phyloP scores from a whole-genome alignment of 2,113 vertebrate species.

The Paedocypris sp. region DNA sequence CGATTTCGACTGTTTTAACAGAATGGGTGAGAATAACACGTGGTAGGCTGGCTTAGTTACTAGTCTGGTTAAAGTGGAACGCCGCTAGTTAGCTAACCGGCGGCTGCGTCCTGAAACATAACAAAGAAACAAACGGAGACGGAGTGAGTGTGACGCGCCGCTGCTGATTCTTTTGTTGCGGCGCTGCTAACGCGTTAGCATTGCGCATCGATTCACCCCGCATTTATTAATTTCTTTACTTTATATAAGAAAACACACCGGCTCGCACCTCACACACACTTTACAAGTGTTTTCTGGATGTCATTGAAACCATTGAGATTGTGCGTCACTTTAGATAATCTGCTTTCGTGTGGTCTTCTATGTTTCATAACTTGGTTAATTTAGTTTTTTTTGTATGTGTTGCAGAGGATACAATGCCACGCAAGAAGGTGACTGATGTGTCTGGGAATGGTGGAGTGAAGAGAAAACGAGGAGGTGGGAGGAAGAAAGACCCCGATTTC shows the following conservation, averaged over 20 bases:
- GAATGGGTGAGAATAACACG: background rate
- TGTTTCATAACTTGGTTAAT: background rate
- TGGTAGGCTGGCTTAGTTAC: background rate
- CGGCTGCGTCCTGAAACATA: constrained; percentile 31
- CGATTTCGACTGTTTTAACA: background rate
- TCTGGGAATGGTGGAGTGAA: constrained; percentile 63
- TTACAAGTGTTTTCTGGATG: background rate
- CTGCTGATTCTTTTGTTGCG: constrained; percentile 10
- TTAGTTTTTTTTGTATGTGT: background rate
- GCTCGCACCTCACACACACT: too few species aligned
- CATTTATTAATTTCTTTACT: background rate
- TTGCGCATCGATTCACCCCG: background rate
- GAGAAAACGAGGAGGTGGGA: constrained; percentile 57
- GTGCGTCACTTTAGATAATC: too few species aligned
- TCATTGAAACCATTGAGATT: too few species aligned
- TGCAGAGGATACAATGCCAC: constrained; percentile 64
- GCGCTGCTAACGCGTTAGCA: constrained; percentile 7
- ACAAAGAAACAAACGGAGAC: constrained; percentile 37
- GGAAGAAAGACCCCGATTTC: constrained; percentile 65
- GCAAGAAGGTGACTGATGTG: constrained; percentile 67
- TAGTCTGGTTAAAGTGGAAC: background rate
- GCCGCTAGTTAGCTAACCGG: constrained; percentile 34
- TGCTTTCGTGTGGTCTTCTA: too few species aligned
- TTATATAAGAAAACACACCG: background rate
- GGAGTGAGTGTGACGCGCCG: constrained; percentile 7